Percentiles rank a stretch among this genome's conserved stretches.
These are phyloP conservation scores for Illadopsis cleaveri DNA, from an alignment of 2,113 vertebrate genomes.

Conservation along the genomic window DNA sequence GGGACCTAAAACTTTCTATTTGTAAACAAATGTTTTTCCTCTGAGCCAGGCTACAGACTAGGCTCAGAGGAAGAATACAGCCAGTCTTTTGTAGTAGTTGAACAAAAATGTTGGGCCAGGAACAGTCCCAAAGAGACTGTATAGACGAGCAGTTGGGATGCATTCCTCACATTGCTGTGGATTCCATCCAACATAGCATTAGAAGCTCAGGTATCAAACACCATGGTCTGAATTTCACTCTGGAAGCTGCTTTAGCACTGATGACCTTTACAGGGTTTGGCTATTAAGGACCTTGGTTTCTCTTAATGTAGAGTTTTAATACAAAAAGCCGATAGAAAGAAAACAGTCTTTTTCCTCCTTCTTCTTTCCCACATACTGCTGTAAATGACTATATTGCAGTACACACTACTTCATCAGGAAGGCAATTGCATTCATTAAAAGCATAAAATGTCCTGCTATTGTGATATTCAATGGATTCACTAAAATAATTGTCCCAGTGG, in stretches of 20 bases:
- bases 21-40: neutral
- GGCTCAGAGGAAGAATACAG: neutral
- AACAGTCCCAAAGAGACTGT: neutral
- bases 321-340: neutral
- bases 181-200: rapidly evolving
- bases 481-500: neutral
- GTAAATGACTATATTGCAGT: neutral
- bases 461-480: neutral
- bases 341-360: rapidly evolving
- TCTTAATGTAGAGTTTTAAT: neutral
- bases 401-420: neutral
- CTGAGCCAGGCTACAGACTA: neutral
- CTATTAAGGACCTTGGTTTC: neutral
- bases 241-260: neutral
- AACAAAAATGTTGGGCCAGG: neutral
- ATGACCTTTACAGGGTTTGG: neutral
- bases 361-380: neutral
- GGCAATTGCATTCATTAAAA: neutral
- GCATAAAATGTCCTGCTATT: neutral
- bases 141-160: rapidly evolving
- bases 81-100: neutral
- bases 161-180: neutral
- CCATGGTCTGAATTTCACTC: neutral
- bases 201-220: neutral
- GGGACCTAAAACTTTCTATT: neutral